Conservation (phyloP, 2,113 vertebrate genomes). For the Odocoileus hemionus region DNA sequence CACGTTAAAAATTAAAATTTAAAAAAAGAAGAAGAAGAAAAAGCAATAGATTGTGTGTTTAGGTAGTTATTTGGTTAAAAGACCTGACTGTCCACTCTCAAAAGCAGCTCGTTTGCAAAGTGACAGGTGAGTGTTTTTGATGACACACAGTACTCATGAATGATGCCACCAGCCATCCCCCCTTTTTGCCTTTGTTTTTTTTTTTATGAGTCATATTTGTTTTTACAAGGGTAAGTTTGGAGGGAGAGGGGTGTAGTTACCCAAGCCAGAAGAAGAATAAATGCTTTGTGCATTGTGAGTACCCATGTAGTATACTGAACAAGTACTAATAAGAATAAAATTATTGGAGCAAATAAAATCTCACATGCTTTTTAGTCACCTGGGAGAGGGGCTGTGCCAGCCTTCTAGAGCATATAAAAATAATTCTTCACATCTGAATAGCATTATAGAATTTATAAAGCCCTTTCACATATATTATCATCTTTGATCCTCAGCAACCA, state of each 20-base stretch:
- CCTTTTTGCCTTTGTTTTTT: constrained; percentile 52
- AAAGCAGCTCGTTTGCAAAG: constrained; percentile 6
- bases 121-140: constrained; percentile 4
- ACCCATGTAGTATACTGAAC: constrained; percentile 46
- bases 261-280: constrained; percentile 67
- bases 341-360: constrained; percentile 74
- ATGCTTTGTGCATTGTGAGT: constrained; percentile 74
- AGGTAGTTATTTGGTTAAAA: background rate
- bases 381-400: constrained; percentile 58
- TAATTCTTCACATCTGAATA: constrained; percentile 70
- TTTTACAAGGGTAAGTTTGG: constrained; percentile 66
- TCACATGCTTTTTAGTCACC: constrained; percentile 69
- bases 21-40: background rate
- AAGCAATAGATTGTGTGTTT: background rate
- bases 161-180: constrained; percentile 17
- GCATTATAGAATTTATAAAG: constrained; percentile 60
- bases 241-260: constrained; percentile 33
- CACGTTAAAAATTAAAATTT: constrained; percentile 45
- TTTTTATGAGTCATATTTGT: constrained; percentile 66
- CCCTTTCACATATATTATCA: constrained; percentile 20
- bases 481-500: constrained; percentile 47
- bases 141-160: background rate
- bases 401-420: constrained; percentile 60
- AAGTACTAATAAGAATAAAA: constrained; percentile 74
- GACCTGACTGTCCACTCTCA: background rate